A percentile compares a stretch with the other conserved stretches of the same genome.
phyloP scores from a whole-genome alignment of 2,797 vertebrate genomes.

The Sparidentex hasta region DNA sequence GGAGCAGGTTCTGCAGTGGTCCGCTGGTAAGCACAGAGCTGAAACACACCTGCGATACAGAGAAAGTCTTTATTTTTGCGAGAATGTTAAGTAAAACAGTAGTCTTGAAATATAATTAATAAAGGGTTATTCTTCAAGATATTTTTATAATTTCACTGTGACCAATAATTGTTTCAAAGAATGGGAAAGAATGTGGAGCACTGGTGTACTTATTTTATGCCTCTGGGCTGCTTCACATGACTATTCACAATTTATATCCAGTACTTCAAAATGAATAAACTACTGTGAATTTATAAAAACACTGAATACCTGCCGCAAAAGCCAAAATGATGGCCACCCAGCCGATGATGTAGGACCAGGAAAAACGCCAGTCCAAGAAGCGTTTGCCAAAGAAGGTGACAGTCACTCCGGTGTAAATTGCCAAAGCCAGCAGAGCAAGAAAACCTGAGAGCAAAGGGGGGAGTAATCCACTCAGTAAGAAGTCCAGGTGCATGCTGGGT shows the following conservation, averaged over 20 bases:
- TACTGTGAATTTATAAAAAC: not conserved
- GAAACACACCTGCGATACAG: constrained; percentile 78
- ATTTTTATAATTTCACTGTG: not conserved
- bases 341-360: constrained; percentile 91
- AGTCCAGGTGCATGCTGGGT: not conserved
- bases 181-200: not conserved
- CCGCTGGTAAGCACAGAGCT: constrained; percentile 84
- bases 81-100: not conserved
- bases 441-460: constrained; percentile 76
- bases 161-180: no score
- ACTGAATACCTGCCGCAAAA: constrained; percentile 85
- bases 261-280: not conserved
- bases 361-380: constrained; percentile 89
- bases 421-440: constrained; percentile 88
- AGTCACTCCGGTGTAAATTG: constrained; percentile 88
- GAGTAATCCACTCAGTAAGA: not conserved
- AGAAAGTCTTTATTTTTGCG: not conserved
- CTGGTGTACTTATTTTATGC: no score
- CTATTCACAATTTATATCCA: no score
- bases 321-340: constrained; percentile 88
- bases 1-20: constrained; percentile 74
- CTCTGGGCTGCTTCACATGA: no score
- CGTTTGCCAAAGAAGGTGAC: constrained; percentile 88
- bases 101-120: not conserved
- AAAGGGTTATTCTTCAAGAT: not conserved